Percentiles rank a stretch among this genome's conserved stretches.
These are phyloP conservation scores for Drosophila eugracilis DNA, from an alignment of 1,140 invertebrate species.

Conservation along the genomic window DNA sequence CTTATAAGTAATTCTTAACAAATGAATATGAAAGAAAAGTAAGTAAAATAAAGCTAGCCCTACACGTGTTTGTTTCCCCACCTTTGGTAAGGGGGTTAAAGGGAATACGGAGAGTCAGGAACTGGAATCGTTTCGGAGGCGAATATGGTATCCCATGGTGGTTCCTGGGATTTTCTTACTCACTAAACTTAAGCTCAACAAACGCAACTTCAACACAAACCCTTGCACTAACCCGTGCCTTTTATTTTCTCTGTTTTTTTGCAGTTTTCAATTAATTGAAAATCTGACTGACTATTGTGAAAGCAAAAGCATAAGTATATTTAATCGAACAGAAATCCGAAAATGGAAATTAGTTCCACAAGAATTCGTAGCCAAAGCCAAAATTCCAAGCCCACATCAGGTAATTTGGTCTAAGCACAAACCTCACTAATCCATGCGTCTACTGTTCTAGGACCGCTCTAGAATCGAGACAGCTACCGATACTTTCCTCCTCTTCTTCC, in stretches of 20 bases:
- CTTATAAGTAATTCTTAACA: conserved; percentile 78
- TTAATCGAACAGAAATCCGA: conserved; percentile 17
- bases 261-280: conserved; percentile 81
- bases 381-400: conserved; percentile 51
- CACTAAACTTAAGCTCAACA: conserved; percentile 35
- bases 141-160: conserved; percentile 52
- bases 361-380: conserved; percentile 30
- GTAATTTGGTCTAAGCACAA: conserved; percentile 71
- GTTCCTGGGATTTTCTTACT: conserved; percentile 59
- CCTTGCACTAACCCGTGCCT: conserved; percentile 71
- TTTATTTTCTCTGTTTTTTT: conserved; percentile 79
- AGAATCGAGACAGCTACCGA: conserved; percentile 64
- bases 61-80: conserved; percentile 78
- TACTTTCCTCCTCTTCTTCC: conserved; percentile 39
- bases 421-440: conserved; percentile 74
- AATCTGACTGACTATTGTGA: conserved; percentile 65
- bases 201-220: conserved; percentile 39
- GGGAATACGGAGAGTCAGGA: conserved; percentile 49
- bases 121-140: conserved; percentile 14
- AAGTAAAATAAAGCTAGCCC: conserved; percentile 79
- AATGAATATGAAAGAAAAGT: conserved; percentile 75
- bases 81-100: conserved; percentile 79
- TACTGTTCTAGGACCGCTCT: conserved; percentile 79
- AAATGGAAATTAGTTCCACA: conserved; percentile 47
- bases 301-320: conserved; percentile 66